A percentile compares a stretch with the other conserved stretches of the same genome.
Conservation (phyloP, 2,888 invertebrate genomes). For the Calliopum simillimum region DNA sequence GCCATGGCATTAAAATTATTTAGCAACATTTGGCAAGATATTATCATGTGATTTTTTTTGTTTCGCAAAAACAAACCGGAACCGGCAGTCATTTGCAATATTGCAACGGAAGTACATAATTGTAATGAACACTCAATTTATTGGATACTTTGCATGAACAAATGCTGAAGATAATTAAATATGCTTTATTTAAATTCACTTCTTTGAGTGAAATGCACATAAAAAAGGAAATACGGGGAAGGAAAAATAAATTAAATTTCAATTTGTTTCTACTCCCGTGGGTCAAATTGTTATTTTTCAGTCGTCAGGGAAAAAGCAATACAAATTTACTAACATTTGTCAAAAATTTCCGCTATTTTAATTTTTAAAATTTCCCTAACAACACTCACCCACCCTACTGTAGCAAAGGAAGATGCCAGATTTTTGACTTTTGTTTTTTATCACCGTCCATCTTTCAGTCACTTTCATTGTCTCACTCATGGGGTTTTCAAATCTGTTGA, state of each 20-base stretch:
- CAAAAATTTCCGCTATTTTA: constrained; percentile 20
- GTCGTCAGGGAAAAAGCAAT: background rate
- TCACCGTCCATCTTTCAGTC: constrained; percentile 13
- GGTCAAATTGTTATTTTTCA: constrained; percentile 5
- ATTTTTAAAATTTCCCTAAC: background rate
- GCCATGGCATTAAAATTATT: constrained; percentile 25
- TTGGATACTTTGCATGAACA: background rate
- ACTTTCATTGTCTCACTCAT: background rate
- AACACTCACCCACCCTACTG: background rate
- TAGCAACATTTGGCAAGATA: constrained; percentile 16
- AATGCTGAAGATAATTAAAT: too few relatives aligned
- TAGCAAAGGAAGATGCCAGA: background rate
- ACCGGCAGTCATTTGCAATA: constrained; percentile 20
- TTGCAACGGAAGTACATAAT: constrained; percentile 26
- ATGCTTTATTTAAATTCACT: too few relatives aligned
- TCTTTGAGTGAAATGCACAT: too few relatives aligned
- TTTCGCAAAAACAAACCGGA: background rate
- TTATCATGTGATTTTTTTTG: constrained; percentile 4
- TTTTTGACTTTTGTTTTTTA: background rate
- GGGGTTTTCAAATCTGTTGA: constrained; percentile 33
- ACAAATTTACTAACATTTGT: constrained; percentile 31
- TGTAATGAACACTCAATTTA: background rate
- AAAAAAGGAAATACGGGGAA: too few relatives aligned
- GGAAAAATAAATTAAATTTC: too few relatives aligned
- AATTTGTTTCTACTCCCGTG: constrained; percentile 4